Evolutionary conservation across 2,797 vertebrate genomes (phyloP).

Genomic region (Chromis chromis): DNA sequence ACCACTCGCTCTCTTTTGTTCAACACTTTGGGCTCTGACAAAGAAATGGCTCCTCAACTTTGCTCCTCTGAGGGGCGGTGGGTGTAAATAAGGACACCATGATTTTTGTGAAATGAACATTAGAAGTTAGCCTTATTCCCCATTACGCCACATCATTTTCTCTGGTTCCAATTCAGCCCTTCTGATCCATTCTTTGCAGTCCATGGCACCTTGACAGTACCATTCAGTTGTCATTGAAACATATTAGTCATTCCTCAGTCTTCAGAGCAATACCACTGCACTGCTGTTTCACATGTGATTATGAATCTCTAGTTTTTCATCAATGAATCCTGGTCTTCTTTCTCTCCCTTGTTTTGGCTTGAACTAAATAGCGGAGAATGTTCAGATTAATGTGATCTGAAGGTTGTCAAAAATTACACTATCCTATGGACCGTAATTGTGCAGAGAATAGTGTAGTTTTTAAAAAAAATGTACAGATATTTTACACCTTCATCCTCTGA

Average conservation of each 20-base stretch:
- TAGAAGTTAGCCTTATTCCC: slow-evolving; percentile 24
- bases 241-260: slow-evolving; percentile 14
- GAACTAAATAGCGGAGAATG: slow-evolving; percentile 51
- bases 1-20: slow-evolving; percentile 20
- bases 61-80: slow-evolving; percentile 14
- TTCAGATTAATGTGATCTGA: slow-evolving; percentile 55
- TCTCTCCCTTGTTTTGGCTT: slow-evolving; percentile 57
- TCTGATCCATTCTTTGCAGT: slow-evolving; percentile 17
- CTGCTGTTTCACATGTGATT: slow-evolving; percentile 1
- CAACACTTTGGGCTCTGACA: slow-evolving; percentile 50
- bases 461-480: slow-evolving; percentile 46
- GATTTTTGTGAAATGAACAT: slow-evolving; percentile 36
- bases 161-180: slow-evolving; percentile 8
- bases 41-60: slow-evolving; percentile 17
- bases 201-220: slow-evolving; percentile 14
- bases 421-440: slow-evolving; percentile 29
- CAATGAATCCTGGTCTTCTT: slow-evolving; percentile 19
- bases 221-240: slow-evolving; percentile 38
- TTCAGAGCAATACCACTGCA: neutral
- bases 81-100: slow-evolving; percentile 19
- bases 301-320: slow-evolving; percentile 29
- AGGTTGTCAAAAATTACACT: slow-evolving; percentile 18
- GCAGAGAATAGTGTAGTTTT: slow-evolving; percentile 37
- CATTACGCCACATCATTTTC: neutral
- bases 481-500: slow-evolving; percentile 48